Evolutionary conservation across 2,797 vertebrate genomes (phyloP), one percentile per base, ranked within the genome.

Genomic region (Lindbergichthys nudifrons): DNA sequence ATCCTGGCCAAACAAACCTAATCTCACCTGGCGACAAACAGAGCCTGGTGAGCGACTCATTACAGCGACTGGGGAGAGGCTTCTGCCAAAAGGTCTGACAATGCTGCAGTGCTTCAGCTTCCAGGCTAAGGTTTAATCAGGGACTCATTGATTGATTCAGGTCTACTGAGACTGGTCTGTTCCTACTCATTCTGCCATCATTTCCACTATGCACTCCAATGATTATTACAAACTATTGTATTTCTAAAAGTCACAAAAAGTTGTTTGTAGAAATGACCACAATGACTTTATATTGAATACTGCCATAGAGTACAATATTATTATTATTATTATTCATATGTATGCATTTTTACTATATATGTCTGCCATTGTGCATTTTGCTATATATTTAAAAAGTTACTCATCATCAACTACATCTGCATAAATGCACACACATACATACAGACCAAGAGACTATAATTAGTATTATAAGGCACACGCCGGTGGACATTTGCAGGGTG

Each of bases 1-100:
- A 87, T 86, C 80, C 46, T 32, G 62, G 61, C 81, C 54, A 86
- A 88, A 85, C 76, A 77, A 86, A 76, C 26, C 41, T 59, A 82
- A 81, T 88, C 79, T 78, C 76, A 89, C 58, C 59, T 62, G 51
- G 60, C 6, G 12, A 77, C 51, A 58, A 48, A 54, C 12, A 47
- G 39, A 80, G 56, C 41, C 43, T 50, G 48, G 42, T 58, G 78
- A 84, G 62, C 63, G 81, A 82, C 73, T 62, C 26, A 11, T 16
- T 46, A 12, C 66, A 81, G 82, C 39, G 68, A 75, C 72, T 67
- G 18, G 73, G 69, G 66, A 81, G 63, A 79, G 39, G 73, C 51
- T 67, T 15, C 11, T 42, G 50, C 41, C 52, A 63, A 68, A 65
- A 43, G 19, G 19, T 73, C 68, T 50, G 42, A 65, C 36, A 70